phyloP scores from a whole-genome alignment of 2,113 vertebrate species.

The Corythornis vintsioides region DNA sequence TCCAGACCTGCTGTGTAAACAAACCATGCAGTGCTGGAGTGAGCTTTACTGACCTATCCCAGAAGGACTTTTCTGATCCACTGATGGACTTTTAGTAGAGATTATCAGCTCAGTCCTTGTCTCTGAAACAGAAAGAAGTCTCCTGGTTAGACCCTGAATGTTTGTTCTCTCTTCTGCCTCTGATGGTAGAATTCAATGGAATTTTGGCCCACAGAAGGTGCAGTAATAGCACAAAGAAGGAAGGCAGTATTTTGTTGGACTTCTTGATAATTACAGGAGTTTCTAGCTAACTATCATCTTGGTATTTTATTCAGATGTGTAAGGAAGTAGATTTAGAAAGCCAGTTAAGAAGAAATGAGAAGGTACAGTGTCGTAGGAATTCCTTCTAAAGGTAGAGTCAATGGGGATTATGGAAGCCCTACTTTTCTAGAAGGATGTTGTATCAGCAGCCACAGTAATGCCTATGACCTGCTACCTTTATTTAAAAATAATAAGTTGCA shows the following conservation, averaged over 20 bases:
- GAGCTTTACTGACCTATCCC: background rate
- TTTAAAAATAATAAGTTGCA: background rate
- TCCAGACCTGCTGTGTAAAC: background rate
- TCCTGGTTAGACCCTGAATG: background rate
- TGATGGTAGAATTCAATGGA: background rate
- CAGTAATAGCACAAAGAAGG: background rate
- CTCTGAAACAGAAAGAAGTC: background rate
- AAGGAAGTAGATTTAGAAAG: background rate
- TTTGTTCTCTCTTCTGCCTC: background rate
- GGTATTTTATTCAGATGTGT: background rate
- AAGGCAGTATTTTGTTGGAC: accelerated
- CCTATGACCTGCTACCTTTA: background rate
- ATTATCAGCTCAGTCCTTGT: background rate
- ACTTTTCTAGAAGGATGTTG: background rate
- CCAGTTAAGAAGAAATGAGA: background rate
- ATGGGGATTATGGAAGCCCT: background rate
- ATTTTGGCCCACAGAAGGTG: background rate
- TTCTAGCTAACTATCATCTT: background rate
- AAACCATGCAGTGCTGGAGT: background rate
- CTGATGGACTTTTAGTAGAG: background rate
- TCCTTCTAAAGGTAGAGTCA: background rate
- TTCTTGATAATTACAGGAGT: background rate
- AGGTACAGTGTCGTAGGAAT: background rate
- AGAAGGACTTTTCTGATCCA: background rate
- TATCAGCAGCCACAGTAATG: background rate